A percentile compares a stretch with the other conserved stretches of the same genome.
These are phyloP conservation scores for Synanceia verrucosa DNA, from an alignment of 2,797 vertebrate species.

Conservation along the genomic window DNA sequence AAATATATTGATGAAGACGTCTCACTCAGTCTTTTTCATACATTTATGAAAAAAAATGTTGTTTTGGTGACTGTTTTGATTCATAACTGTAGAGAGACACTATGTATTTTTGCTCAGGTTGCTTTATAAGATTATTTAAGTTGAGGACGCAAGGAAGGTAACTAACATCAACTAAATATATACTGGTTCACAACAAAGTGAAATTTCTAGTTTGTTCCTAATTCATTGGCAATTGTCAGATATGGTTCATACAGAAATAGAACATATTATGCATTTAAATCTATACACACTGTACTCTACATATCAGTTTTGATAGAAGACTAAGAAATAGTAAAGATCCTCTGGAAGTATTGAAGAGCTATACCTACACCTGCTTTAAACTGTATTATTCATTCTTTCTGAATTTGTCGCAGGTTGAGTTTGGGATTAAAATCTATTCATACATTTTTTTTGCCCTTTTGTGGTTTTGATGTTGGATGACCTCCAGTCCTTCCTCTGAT, in stretches of 20 bases:
- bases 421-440: background rate
- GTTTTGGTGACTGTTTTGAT: background rate
- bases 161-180: too few relatives aligned
- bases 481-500: constrained; percentile 58
- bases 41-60: background rate
- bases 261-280: background rate
- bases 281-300: accelerated
- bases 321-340: background rate
- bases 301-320: background rate
- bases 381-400: background rate
- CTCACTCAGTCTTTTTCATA: background rate
- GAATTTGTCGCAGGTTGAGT: background rate
- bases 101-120: background rate
- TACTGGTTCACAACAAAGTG: too few relatives aligned
- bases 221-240: too few relatives aligned
- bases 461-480: constrained; percentile 20
- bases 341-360: too few relatives aligned
- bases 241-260: too few relatives aligned
- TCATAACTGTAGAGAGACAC: background rate
- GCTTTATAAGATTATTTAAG: background rate
- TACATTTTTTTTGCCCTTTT: constrained; percentile 11
- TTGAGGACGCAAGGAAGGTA: too few relatives aligned
- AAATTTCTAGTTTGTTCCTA: too few relatives aligned
- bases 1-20: background rate
- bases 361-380: background rate